Evolutionary conservation across 2,797 vertebrate species (phyloP), one percentile per base, ranked within the genome.

Genomic region (Yasuhikotakia modesta): DNA sequence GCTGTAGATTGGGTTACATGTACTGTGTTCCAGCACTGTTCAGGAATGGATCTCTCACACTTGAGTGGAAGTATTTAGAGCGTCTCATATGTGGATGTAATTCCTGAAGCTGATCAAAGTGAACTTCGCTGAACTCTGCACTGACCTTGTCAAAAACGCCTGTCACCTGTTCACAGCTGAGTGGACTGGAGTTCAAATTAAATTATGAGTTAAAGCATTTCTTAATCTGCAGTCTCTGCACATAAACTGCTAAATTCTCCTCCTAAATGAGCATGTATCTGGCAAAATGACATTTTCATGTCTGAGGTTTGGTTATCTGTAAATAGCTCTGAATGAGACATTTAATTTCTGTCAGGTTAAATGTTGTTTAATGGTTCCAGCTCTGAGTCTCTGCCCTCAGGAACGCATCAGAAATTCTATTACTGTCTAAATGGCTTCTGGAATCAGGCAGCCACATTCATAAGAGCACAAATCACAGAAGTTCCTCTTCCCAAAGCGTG

Each of bases 291-390:
- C 45, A 65, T 58, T 27, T 70, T 32, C 45, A 4, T n/a, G 8
- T 32, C 48, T 4, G 43, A 48, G 14, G 2, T 10, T 60, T 48
- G 17, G 12, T 53, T 64, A 70, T 70, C 57, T 16, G 68, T 55
- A 21, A 78, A 71, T 45, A 39, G 43, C 75, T 24, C 19, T 24
- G 43, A 60, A 83, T 80, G 82, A 85, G 82, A 85, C 86, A 76
- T 85, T 87, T 88, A 63, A 86, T 88, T 87, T 88, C 80, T 84
- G 86, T 86, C 84, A 86, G 60, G 77, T 81, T 80, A 86, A 88
- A 81, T 79, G 70, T 79, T 76, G 80, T 83, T 84, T 87, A 86
- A 87, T 88, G 86, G 82, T 60, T 81, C 79, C 80, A 78, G 82
- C 81, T 72, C 76, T 82, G 78, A 81, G 74, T 74, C 71, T 48